Base-by-base conservation (phyloP, 2,888 invertebrate species). In the Cepaea hortensis region DNA sequence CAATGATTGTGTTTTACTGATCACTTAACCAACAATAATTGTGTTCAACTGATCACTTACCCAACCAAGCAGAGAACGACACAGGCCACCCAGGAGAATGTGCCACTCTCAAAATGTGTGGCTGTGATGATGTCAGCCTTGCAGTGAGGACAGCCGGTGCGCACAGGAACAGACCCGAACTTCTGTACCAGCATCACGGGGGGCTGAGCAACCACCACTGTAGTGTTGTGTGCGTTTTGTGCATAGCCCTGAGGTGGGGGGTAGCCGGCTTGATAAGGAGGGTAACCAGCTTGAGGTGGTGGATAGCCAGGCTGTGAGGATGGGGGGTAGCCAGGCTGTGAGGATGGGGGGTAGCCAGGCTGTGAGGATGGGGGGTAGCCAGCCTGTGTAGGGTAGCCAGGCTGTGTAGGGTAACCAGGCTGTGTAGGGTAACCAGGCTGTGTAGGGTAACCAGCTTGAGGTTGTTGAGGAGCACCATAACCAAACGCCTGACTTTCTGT, bases 71-170 rank as follows among this genome's bases (percentile, higher is more conserved):
- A 93, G 68, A 93, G 90, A 46, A 93, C 90, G 55, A 91, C 89
- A 85, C 93, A 93, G 70, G 93, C 88, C 61, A 94, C 89, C 93
- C 93, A 94, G 20, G 93, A 91, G 85, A 93, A 91, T 13, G 92
- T 92, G 15, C 94, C 94, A 73, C 91, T 91, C 90, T 93, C 93
- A 87, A 91, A 93, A 50, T 89, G 85, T 11, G 91, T 93, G 46
- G 90, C 91, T 3, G 93, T 93, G 62, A 93, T 89, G 18, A 94
- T 89, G 76, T 93, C 92, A 20, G 93, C 93, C n/a, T 90, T 91
- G 88, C 94, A 94, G 87, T 92, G 91, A 5, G 93, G 93, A 83
- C 94, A 94, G 35, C 88, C 83, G 1, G 91, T 92, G 77, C 91
- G 91, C 9, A 92, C 91, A 4, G 93, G 91, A 5, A 90, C 85